Conservation (phyloP, 2,888 invertebrate genomes). For the Labia minor region DNA sequence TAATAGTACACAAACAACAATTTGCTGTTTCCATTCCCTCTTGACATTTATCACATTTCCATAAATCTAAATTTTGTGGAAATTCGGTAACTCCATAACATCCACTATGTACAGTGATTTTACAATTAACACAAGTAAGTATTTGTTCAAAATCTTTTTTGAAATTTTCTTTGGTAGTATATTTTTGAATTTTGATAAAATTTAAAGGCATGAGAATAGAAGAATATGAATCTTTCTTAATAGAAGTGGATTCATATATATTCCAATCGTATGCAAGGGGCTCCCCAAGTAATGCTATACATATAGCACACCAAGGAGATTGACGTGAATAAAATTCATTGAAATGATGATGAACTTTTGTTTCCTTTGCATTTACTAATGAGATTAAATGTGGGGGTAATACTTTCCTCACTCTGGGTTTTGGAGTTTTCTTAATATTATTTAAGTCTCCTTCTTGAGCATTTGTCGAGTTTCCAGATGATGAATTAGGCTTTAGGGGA, state of each 20-base stretch:
- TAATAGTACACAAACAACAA: slow-evolving; percentile 45
- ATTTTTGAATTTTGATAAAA: background rate
- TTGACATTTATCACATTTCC: slow-evolving; percentile 39
- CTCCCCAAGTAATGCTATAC: background rate
- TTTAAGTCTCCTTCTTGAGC: background rate
- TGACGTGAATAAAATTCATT: background rate
- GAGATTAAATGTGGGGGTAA: background rate
- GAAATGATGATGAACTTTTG: background rate
- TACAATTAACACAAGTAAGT: slow-evolving; percentile 44
- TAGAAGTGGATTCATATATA: slow-evolving; percentile 2
- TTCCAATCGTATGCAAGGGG: slow-evolving; percentile 19
- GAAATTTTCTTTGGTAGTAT: slow-evolving; percentile 20
- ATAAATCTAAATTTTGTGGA: slow-evolving; percentile 28
- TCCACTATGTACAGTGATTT: slow-evolving; percentile 47
- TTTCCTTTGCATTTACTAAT: background rate
- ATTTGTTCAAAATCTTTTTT: slow-evolving; percentile 31
- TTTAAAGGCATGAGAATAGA: background rate
- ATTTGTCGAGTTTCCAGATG: background rate
- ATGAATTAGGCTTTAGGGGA: too few species aligned
- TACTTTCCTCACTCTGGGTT: background rate
- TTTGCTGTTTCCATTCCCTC: slow-evolving; percentile 34
- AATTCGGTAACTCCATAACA: slow-evolving; percentile 35
- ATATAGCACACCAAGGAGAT: background rate
- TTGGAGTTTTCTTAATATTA: background rate
- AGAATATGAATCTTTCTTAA: slow-evolving; percentile 15